Base-by-base conservation (phyloP, 2,113 vertebrate genomes). In the Coptodon bakossiorum region DNA sequence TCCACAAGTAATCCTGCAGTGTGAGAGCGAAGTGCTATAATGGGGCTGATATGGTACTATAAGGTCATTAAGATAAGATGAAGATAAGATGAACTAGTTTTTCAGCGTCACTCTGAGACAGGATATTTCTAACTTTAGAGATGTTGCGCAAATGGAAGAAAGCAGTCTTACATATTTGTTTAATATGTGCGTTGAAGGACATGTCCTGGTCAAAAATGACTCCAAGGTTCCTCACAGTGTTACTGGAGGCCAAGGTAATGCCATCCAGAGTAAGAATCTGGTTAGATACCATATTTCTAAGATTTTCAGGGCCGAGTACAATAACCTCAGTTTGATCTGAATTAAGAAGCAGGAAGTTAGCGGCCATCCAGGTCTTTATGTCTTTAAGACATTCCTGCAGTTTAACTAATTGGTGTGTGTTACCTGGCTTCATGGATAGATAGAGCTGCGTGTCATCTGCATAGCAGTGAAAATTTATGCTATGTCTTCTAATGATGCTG, bases 301-400 rank as follows among this genome's bases (percentile, higher is more conserved):
- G 53, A 0, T 54, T 54, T 7, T 54, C 53, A 54, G 53, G 0
- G n/a, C n/a, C 1, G n/a, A 54, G n/a, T 12, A 54, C 53, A 54
- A 54, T 54, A 0, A 54, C n/a, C n/a, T 24, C 10, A 54, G 52
- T 54, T 54, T 54, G 0, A 54, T 22, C n/a, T 54, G 52, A 54
- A 0, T 12, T 6, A 22, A 22, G 52, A 12, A 54, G 52, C 52
- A 54, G n/a, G 22, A 22, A 22, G n/a, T 54, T 54, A 22, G 52
- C 0, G 3, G 5, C 52, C n/a, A 54, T 54, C 52, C 52, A 54
- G 0, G n/a, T 54, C n/a, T 54, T 22, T 6, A 54, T 54, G n/a
- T 54, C 52, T 54, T 22, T 11, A 54, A 34, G 31, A 34, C 31
- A 34, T 7, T 34, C 31, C 31, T 34, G 31, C 2, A 22, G n/a